phyloP scores from a whole-genome alignment of 2,797 vertebrate species.

The Dendrocincla fuliginosa region DNA sequence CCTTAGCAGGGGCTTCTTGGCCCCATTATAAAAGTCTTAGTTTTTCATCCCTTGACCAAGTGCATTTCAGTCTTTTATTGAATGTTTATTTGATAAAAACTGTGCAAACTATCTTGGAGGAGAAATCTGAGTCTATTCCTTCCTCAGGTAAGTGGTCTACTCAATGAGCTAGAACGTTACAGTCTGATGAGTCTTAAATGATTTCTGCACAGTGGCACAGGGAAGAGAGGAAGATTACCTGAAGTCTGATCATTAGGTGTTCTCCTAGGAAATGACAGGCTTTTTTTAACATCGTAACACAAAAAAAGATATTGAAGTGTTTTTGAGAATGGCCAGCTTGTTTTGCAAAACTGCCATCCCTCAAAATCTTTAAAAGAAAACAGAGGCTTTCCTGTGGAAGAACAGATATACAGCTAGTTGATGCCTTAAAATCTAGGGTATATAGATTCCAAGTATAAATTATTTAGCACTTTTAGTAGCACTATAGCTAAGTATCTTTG shows the following conservation, averaged over 20 bases:
- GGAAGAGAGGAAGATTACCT: background rate
- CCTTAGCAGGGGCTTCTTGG: background rate
- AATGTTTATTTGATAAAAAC: constrained; percentile 1
- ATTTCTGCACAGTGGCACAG: background rate
- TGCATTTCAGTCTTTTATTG: background rate
- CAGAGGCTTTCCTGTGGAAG: background rate
- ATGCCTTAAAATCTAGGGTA: too few relatives aligned
- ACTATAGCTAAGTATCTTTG: too few relatives aligned
- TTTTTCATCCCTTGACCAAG: background rate
- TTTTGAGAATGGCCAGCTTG: background rate
- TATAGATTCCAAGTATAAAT: too few relatives aligned
- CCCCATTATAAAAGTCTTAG: background rate
- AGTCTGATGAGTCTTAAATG: constrained; percentile 5
- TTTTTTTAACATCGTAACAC: background rate
- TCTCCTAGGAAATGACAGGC: background rate
- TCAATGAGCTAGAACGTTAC: background rate
- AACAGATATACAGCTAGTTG: background rate
- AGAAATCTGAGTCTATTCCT: background rate
- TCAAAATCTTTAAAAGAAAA: background rate
- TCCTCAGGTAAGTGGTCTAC: background rate
- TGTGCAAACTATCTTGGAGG: background rate
- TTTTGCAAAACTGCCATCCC: background rate
- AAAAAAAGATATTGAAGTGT: background rate
- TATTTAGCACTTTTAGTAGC: too few relatives aligned
- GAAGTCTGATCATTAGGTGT: background rate